phyloP scores from a whole-genome alignment of 2,888 invertebrate species.

The Parelbella ahira region DNA sequence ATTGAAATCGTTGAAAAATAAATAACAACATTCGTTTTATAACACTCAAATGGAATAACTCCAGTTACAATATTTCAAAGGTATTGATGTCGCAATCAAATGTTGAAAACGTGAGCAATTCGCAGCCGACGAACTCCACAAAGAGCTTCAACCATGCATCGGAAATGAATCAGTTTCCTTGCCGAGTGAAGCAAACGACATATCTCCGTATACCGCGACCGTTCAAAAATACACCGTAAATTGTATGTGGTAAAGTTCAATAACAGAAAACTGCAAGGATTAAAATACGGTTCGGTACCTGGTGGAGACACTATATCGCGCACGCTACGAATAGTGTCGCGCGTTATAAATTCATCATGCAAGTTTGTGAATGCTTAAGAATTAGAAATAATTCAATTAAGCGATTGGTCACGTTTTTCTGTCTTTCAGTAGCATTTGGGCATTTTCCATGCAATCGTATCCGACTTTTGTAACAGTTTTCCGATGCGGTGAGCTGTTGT shows the following conservation, averaged over 20 bases:
- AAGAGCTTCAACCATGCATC: slow-evolving; percentile 77
- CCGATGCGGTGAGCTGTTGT: slow-evolving; percentile 47
- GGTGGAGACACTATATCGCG: slow-evolving; percentile 50
- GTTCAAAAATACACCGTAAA: slow-evolving; percentile 52
- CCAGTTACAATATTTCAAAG: slow-evolving; percentile 39
- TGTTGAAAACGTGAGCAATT: slow-evolving; percentile 76
- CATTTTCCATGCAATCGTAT: slow-evolving; percentile 4
- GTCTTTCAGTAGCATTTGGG: slow-evolving; percentile 32
- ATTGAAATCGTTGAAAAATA: slow-evolving; percentile 22
- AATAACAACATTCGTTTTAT: slow-evolving; percentile 26
- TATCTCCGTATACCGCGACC: slow-evolving; percentile 48
- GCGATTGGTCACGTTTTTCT: slow-evolving; percentile 29
- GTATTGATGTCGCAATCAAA: slow-evolving; percentile 75
- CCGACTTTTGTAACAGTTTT: slow-evolving; percentile 38
- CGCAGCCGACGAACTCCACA: slow-evolving; percentile 70
- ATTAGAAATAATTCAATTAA: slow-evolving; percentile 48
- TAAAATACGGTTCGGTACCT: slow-evolving; percentile 48
- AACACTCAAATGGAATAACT: slow-evolving; percentile 24
- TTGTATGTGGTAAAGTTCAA: slow-evolving; percentile 43
- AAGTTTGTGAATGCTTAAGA: slow-evolving; percentile 47
- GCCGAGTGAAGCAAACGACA: slow-evolving; percentile 69
- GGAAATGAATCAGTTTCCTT: slow-evolving; percentile 80
- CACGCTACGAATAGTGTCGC: slow-evolving; percentile 40
- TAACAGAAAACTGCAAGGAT: slow-evolving; percentile 38
- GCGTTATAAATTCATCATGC: slow-evolving; percentile 52